A percentile compares a stretch with the other conserved stretches of the same genome.
These are phyloP conservation scores for Trachurus trachurus DNA, from an alignment of 2,797 vertebrate genomes.

Conservation along the genomic window DNA sequence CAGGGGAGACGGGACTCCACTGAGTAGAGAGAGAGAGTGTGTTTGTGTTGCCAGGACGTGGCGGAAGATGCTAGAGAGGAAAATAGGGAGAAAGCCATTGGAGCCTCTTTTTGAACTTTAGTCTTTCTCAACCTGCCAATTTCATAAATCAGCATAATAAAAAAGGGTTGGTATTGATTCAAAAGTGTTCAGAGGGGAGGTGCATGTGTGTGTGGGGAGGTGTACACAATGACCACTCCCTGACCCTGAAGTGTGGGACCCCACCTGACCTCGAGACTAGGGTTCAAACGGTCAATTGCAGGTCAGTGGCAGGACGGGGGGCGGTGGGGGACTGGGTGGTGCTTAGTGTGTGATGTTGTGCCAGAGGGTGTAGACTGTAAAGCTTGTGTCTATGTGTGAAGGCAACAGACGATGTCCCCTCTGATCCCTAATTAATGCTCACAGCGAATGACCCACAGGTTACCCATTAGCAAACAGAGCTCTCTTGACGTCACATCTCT, in stretches of 20 bases:
- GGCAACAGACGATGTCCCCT: constrained; percentile 72
- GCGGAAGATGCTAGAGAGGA: constrained; percentile 69
- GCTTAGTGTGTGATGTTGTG: constrained; percentile 43
- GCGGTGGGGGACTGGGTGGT: constrained; percentile 11
- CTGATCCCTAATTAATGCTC: constrained; percentile 86
- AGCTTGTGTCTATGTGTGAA: constrained; percentile 51
- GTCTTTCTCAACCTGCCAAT: constrained; percentile 89
- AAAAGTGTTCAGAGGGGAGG: constrained; percentile 61
- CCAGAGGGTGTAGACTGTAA: constrained; percentile 59
- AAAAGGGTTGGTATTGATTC: constrained; percentile 87
- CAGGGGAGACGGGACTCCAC: constrained; percentile 84
- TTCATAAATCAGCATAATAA: constrained; percentile 95
- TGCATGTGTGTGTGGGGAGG: background rate
- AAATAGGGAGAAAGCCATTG: constrained; percentile 51
- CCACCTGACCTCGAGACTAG: constrained; percentile 90
- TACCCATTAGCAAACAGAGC: constrained; percentile 48
- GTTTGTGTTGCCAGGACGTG: constrained; percentile 62
- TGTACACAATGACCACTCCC: constrained; percentile 89
- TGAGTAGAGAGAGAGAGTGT: constrained; percentile 83
- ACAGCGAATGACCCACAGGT: constrained; percentile 82
- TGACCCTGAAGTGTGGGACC: constrained; percentile 94
- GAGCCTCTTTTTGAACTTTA: constrained; percentile 75
- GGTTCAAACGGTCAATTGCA: constrained; percentile 97
- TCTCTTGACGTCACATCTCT: background rate
- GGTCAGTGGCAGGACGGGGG: constrained; percentile 86